phyloP scores from a whole-genome alignment of 2,888 invertebrate species.

The Neocrepidodera transversa region DNA sequence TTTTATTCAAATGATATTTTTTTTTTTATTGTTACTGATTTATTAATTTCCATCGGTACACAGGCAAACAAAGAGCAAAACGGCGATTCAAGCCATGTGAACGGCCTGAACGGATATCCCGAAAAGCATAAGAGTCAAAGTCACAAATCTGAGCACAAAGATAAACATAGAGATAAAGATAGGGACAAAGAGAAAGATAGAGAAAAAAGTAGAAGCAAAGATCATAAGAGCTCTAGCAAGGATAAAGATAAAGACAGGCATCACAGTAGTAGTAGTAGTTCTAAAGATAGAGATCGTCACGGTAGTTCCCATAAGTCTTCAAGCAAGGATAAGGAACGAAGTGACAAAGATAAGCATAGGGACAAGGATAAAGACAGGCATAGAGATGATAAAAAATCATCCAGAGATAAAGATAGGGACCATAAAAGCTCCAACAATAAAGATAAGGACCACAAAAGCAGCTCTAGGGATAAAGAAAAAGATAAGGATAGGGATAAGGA shows the following conservation, averaged over 20 bases:
- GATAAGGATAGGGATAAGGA: slow-evolving; percentile 56
- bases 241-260: slow-evolving; percentile 65
- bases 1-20: background rate
- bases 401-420: slow-evolving; percentile 51
- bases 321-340: slow-evolving; percentile 60
- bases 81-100: slow-evolving; percentile 66
- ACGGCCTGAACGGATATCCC: slow-evolving; percentile 80
- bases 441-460: slow-evolving; percentile 47
- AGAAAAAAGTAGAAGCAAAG: slow-evolving; percentile 52
- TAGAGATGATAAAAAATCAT: slow-evolving; percentile 46
- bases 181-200: slow-evolving; percentile 56
- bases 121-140: slow-evolving; percentile 65
- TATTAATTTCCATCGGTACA: slow-evolving; percentile 17
- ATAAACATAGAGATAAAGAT: slow-evolving; percentile 67
- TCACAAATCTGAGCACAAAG: slow-evolving; percentile 67
- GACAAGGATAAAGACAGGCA: slow-evolving; percentile 52
- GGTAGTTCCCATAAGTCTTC: slow-evolving; percentile 53
- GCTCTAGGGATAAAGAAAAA: slow-evolving; percentile 50
- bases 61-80: slow-evolving; percentile 53
- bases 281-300: slow-evolving; percentile 64
- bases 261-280: slow-evolving; percentile 73
- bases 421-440: slow-evolving; percentile 59
- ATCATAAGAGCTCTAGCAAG: slow-evolving; percentile 55
- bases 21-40: slow-evolving; percentile 16
- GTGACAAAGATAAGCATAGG: slow-evolving; percentile 44